Evolutionary conservation across 2,113 vertebrate species (phyloP).

Genomic region (Micronycteris hirsuta): DNA sequence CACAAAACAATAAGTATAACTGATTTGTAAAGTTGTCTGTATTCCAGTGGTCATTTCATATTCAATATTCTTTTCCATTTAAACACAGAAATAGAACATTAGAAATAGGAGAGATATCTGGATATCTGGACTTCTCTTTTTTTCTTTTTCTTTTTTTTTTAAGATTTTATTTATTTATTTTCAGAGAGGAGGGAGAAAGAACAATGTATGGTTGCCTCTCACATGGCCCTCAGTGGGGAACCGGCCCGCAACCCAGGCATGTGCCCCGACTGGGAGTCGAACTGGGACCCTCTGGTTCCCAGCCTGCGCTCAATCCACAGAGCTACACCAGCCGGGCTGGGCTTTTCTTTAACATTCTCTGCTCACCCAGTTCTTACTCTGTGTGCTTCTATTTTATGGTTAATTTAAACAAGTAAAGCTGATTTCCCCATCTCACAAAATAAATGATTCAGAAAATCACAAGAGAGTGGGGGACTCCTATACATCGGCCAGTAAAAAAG

Average conservation of each 20-base stretch:
- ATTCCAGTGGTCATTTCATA: conserved; percentile 13
- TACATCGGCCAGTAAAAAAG: neutral
- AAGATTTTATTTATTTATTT: no score
- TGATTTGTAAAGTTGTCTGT: conserved; percentile 18
- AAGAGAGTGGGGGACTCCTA: neutral
- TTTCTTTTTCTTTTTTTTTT: no score
- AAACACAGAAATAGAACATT: neutral
- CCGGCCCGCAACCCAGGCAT: no score
- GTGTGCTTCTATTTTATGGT: neutral
- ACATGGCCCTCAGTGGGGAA: no score
- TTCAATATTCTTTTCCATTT: neutral
- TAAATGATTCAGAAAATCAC: neutral
- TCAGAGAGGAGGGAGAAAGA: no score
- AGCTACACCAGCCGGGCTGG: no score
- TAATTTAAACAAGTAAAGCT: neutral
- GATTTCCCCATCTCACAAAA: neutral
- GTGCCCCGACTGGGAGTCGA: no score
- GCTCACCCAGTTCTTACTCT: neutral
- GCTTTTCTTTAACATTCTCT: neutral
- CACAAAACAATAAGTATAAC: conserved; percentile 25
- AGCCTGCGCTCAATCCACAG: no score
- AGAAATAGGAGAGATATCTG: neutral
- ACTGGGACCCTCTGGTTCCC: no score
- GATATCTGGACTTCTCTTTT: neutral
- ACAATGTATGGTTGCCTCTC: no score